Evolutionary conservation across 2,888 invertebrate genomes (phyloP).

Genomic region (Tenodera sinensis): DNA sequence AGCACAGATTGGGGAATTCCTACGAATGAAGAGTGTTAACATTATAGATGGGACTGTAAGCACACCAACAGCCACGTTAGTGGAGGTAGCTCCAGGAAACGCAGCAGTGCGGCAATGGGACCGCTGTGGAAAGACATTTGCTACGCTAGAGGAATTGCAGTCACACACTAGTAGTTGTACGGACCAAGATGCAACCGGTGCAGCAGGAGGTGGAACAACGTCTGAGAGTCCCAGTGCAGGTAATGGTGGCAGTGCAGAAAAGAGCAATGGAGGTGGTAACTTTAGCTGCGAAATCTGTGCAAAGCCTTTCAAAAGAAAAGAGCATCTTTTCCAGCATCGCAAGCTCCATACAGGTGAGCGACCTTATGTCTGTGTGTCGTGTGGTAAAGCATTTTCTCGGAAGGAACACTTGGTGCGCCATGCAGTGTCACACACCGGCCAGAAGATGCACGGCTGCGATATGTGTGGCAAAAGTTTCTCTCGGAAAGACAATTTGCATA

Average conservation of each 20-base stretch:
- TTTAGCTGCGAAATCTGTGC: conserved; percentile 57
- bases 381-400: conserved; percentile 63
- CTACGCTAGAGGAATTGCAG: conserved; percentile 40
- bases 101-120: conserved; percentile 36
- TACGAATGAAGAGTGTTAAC: conserved; percentile 37
- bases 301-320: conserved; percentile 64
- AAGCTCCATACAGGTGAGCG: conserved; percentile 45
- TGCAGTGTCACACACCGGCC: conserved; percentile 59
- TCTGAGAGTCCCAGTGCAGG: neutral
- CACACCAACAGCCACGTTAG: conserved; percentile 12
- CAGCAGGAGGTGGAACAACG: neutral
- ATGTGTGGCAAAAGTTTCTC: conserved; percentile 54
- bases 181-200: neutral
- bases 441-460: conserved; percentile 62
- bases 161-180: conserved; percentile 35
- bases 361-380: conserved; percentile 62
- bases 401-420: conserved; percentile 67
- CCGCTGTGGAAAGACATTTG: conserved; percentile 44
- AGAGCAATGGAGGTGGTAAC: conserved; percentile 33
- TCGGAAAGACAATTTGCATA: conserved; percentile 56
- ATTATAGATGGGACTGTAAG: conserved; percentile 21
- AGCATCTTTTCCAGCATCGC: conserved; percentile 55
- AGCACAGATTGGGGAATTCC: conserved; percentile 38
- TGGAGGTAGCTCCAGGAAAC: conserved; percentile 19
- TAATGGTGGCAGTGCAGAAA: conserved; percentile 35